Evolutionary conservation across 30 jellyfish, hydroid and myxozoan species (phyloP), one percentile per base, ranked within the genome.

Genomic region (Clytia hemisphaerica): DNA sequence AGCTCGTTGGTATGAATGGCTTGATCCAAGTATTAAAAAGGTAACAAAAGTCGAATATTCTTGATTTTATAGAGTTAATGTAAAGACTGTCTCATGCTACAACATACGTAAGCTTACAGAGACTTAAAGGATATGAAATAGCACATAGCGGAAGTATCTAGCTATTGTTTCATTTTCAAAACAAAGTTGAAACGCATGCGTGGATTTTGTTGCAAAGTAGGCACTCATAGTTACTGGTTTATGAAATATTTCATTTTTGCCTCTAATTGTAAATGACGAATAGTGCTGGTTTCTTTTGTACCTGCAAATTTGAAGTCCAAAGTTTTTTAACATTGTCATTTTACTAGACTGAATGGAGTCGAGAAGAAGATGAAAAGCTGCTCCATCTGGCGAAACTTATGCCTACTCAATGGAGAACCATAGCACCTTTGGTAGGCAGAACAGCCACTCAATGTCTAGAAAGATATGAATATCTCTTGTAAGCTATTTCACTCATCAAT

Each of bases 341-440:
- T 47, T 15, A 36, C 2, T 76, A 92, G 99, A 92, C 99, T 67
- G 99, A 92, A 49, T 92, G 99, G 99, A 83, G 96, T 64, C 63
- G 99, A 70, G 99, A 92, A 72, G 99, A 92, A 62, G 99, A 92
- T 79, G 99, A 92, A 54, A 92, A 92, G 62, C 36, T 92, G 19
- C 86, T 92, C 19, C 99, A 92, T 75, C 93, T 92, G 37, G 99
- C 99, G 36, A 92, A 92, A 68, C 61, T 92, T 61, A 92, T 92
- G 99, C 99, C 99, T 42, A 92, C 99, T 18, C 99, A 92, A 67
- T 92, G 99, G 99, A 60, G 99, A 65, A 92, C 99, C 5, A 92
- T 92, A 44, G 99, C 99, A 28, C 99, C 99, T 2, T 37, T 92
- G 34, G 99, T 92, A 65, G 99, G 99, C 31, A 37, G 99, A 32